Evolutionary conservation across 2,113 vertebrate genomes (phyloP).

Genomic region (Jacana jacana): DNA sequence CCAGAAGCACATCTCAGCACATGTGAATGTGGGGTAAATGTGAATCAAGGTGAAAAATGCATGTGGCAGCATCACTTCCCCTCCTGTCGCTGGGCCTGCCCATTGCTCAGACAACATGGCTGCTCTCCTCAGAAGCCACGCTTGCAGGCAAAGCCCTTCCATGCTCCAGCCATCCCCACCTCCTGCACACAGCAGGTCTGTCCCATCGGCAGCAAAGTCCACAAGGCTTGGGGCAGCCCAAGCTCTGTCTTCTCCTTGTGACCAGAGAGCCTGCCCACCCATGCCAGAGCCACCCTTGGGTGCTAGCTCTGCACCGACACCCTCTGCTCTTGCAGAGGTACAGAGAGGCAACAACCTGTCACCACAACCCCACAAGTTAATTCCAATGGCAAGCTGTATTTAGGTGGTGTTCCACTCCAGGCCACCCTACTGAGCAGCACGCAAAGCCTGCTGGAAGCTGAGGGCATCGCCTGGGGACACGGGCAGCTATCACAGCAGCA

Average conservation of each 20-base stretch:
- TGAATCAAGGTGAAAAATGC: neutral
- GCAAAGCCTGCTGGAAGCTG: neutral
- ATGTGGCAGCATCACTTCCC: rapidly evolving
- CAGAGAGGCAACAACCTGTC: neutral
- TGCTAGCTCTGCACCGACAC: neutral
- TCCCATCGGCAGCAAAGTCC: rapidly evolving
- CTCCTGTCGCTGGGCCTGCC: no score
- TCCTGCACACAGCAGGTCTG: neutral
- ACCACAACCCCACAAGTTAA: neutral
- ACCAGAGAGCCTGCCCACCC: neutral
- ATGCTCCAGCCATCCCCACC: neutral
- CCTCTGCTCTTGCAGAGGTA: neutral
- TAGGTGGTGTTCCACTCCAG: neutral
- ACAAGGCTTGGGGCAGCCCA: rapidly evolving
- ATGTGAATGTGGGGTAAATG: neutral
- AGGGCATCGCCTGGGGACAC: neutral
- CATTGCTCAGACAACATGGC: rapidly evolving
- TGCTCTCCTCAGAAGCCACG: neutral
- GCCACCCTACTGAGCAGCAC: neutral
- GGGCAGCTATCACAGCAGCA: neutral
- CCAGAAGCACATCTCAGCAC: rapidly evolving
- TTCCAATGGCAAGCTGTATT: neutral
- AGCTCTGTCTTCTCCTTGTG: rapidly evolving
- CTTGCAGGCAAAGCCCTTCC: neutral
- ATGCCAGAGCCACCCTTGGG: neutral